Evolutionary conservation across 2,113 vertebrate species (phyloP), one percentile per base, ranked within the genome.

Genomic region (Oreochromis tanganicae): DNA sequence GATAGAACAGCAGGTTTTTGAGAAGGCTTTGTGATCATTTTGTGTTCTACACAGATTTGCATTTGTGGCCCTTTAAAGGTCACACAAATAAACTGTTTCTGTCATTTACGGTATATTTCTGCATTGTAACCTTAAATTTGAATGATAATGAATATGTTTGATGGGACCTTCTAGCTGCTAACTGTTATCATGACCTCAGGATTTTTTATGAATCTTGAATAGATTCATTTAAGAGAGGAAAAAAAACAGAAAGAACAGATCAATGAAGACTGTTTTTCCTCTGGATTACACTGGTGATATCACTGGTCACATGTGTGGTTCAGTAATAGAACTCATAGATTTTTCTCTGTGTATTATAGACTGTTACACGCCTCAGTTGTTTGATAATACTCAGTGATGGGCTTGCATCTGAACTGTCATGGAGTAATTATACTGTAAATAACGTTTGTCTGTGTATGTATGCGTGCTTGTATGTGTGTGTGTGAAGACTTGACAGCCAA

Each of bases 391-490:
- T 87, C 90, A 93, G 83, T 93, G 93, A 95, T 90, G 79, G 84
- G 81, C 83, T 91, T 89, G 82, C 81, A 86, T 91, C 82, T 83
- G 82, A 93, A 93, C 90, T 93, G 92, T 92, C 94, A 91, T 83
- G 78, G 73, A 92, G 87, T 92, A 89, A 95, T 95, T 93, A 94
- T 93, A 93, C 92, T 93, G 93, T 92, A 94, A 94, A 94, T 94
- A 93, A 87, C 19, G 7, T 92, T 82, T 89, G 87, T 90, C 24
- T 90, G 83, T 87, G 80, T 82, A 21, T 87, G 79, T 68, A 27
- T 93, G 90, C 90, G 81, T 87, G 85, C 91, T 6, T 89, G 19
- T 81, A 80, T 91, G 90, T 93, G 80, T 54, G 32, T 88, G 79
- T 88, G 27, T 73, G 0, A 50, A 13, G 86, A 63, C 87, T 86